Conservation (phyloP, 2,113 vertebrate species). For the Egretta garzetta region DNA sequence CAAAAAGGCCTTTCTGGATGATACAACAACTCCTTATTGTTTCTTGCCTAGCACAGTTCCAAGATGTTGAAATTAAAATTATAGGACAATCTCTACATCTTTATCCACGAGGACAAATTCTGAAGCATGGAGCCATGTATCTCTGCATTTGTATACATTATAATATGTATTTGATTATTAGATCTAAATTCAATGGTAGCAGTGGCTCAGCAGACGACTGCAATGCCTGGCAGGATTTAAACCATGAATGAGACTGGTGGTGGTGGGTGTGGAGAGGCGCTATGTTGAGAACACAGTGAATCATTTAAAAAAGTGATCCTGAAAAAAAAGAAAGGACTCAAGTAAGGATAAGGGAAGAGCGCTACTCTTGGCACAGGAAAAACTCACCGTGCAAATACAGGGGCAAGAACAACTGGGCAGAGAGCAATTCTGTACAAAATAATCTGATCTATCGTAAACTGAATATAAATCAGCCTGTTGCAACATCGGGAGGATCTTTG, state of each 20-base stretch:
- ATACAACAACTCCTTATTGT: neutral
- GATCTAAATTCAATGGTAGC: neutral
- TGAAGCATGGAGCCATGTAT: neutral
- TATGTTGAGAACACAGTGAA: neutral
- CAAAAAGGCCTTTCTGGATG: neutral
- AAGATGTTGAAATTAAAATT: neutral
- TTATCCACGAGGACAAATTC: neutral
- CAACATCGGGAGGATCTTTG: neutral
- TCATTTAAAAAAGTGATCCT: neutral
- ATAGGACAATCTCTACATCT: neutral
- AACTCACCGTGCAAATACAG: neutral
- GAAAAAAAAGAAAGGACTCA: neutral
- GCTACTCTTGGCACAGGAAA: neutral
- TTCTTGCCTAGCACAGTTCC: neutral
- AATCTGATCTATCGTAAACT: neutral
- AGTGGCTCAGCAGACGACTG: neutral
- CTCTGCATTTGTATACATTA: neutral
- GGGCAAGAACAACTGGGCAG: neutral
- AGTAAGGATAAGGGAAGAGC: neutral
- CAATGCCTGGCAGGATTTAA: neutral
- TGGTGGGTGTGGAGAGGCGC: neutral
- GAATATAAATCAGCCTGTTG: neutral
- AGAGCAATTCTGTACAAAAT: neutral
- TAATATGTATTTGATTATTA: neutral
- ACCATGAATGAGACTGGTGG: neutral